Percentiles rank a stretch among this genome's conserved stretches.
These are phyloP conservation scores for Stegophylla sp. DNA, from an alignment of 2,888 invertebrate species.

Conservation along the genomic window DNA sequence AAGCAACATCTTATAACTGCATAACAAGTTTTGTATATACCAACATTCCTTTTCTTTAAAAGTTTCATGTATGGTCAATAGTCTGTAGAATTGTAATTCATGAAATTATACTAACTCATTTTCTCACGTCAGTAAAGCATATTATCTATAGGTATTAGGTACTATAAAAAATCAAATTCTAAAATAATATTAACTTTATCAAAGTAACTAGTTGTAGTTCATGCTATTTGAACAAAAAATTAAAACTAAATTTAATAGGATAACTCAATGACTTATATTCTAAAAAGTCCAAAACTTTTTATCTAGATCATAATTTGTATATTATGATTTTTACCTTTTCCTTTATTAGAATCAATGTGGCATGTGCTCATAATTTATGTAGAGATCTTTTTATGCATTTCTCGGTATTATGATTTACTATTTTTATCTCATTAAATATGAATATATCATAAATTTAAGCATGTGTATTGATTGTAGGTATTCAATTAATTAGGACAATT, in stretches of 20 bases:
- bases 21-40: neutral
- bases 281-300: no score
- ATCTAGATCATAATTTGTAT: no score
- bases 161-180: neutral
- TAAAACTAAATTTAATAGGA: no score
- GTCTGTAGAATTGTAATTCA: neutral
- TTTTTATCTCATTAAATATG: no score
- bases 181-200: neutral
- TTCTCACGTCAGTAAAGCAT: neutral
- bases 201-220: neutral
- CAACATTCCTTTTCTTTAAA: conserved; percentile 25
- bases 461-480: no score
- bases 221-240: neutral
- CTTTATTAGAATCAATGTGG: no score
- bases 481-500: no score
- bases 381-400: no score
- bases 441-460: no score
- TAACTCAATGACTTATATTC: neutral
- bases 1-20: neutral
- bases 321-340: no score
- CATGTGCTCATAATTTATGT: no score
- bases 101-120: neutral
- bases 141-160: neutral
- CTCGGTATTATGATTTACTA: no score
- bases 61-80: conserved; percentile 9